Percentiles rank a stretch among this genome's conserved stretches.
Conservation (phyloP, 2,797 vertebrate species). For the Megaceryle alcyon region DNA sequence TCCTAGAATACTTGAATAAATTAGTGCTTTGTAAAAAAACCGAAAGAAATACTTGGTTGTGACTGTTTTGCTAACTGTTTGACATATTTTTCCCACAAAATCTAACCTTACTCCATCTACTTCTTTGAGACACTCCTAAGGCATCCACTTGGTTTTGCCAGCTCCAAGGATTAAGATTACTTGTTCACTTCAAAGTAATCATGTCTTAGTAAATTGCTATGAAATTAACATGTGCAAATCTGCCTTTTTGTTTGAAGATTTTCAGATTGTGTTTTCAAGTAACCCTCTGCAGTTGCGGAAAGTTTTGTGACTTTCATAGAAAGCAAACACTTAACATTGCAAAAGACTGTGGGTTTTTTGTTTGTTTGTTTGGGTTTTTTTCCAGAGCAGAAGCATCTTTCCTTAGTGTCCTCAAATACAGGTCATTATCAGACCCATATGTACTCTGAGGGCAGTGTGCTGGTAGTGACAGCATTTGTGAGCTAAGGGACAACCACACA, state of each 20-base stretch:
- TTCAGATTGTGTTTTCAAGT: neutral
- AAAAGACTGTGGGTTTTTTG: neutral
- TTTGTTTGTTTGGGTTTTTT: neutral
- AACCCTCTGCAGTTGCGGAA: neutral
- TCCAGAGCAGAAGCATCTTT: neutral
- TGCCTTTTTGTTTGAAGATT: neutral
- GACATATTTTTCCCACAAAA: neutral
- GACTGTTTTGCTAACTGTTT: neutral
- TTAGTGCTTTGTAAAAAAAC: neutral
- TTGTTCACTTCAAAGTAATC: neutral
- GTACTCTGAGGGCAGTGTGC: rapidly evolving
- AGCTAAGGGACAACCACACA: neutral
- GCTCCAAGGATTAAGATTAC: neutral
- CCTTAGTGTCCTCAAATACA: neutral
- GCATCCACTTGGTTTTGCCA: neutral
- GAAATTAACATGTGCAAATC: neutral
- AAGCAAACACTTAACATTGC: neutral
- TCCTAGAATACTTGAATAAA: neutral
- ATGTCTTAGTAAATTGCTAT: neutral
- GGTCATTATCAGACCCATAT: neutral
- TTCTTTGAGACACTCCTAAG: neutral
- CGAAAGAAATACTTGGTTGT: neutral
- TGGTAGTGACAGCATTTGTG: neutral
- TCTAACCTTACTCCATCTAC: neutral
- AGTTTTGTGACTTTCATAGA: neutral